phyloP scores from a whole-genome alignment of 2,888 invertebrate species.

The Halictus ligatus region DNA sequence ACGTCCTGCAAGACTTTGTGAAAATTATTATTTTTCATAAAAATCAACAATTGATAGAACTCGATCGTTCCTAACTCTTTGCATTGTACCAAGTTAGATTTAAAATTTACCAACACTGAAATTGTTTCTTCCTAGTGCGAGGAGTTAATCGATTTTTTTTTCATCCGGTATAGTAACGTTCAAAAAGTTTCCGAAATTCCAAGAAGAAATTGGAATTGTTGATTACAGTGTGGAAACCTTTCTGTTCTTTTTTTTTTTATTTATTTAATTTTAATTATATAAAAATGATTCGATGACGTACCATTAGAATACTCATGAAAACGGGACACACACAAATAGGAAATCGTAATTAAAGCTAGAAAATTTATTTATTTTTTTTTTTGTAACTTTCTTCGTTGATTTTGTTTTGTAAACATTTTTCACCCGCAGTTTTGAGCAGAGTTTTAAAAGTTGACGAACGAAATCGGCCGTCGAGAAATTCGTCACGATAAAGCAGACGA shows the following conservation, averaged over 20 bases:
- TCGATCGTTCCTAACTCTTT: too few species aligned
- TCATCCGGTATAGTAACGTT: too few species aligned
- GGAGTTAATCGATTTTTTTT: too few species aligned
- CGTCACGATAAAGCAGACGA: neutral
- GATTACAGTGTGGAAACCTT: neutral
- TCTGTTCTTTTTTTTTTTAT: neutral
- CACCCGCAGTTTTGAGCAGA: conserved; percentile 13
- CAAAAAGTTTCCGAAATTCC: neutral
- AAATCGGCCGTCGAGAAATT: conserved; percentile 13
- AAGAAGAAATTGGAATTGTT: neutral
- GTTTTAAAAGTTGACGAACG: neutral
- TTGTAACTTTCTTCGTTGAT: neutral
- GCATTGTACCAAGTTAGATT: too few species aligned
- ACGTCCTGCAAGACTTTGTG: too few species aligned
- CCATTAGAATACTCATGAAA: neutral
- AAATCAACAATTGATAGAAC: too few species aligned
- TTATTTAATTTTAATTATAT: neutral
- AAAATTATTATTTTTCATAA: too few species aligned
- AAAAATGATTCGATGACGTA: neutral
- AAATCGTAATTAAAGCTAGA: neutral
- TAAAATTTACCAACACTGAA: too few species aligned
- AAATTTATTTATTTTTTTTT: neutral
- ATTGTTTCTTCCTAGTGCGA: too few species aligned
- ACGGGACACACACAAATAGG: neutral
- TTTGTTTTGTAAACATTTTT: neutral